Evolutionary conservation across 2,888 invertebrate species (phyloP), one percentile per base, ranked within the genome.

Genomic region (Suillia variegata): DNA sequence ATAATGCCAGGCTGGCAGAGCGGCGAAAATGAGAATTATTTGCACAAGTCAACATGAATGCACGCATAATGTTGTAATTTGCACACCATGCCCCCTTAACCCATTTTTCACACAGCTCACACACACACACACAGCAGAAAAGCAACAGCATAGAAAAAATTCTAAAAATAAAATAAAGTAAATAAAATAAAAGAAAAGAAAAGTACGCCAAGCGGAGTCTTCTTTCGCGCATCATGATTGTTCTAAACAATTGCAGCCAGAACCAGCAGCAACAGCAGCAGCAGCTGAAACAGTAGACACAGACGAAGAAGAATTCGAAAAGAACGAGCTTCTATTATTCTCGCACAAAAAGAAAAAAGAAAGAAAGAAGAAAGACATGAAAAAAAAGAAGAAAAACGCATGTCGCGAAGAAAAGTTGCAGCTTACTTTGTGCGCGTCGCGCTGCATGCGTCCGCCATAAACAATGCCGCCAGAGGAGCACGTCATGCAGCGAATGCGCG

Each of bases 81-180:
- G 53, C 53, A 38, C 53, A 38, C 38, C 38, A 53, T 53, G 53
- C n/a, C 21, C 53, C 34, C 38, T 5, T 53, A 34, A 53, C 53
- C 53, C 17, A 53, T 34, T 21, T 51, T 31, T 10, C 6, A 38
- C 38, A 8, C 38, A 38, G n/a, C 4, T n/a, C n/a, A n/a, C n/a
- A n/a, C n/a, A n/a, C n/a, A n/a, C n/a, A n/a, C n/a, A n/a, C n/a
- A n/a, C n/a, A n/a, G n/a, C n/a, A n/a, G 12, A n/a, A 38, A 38
- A 38, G n/a, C n/a, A 38, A 38, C 26, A 26, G 26, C 5, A 13
- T 38, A n/a, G n/a, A 13, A 38, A n/a, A n/a, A 10, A 38, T 38
- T 10, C 38, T 38, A n/a, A 8, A 38, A 8, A 38, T 13, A 13
- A 13, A 4, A 38, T 4, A n/a, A 38, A 38, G 38, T 4, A 38